These are phyloP conservation scores for Ips nitidus DNA, from an alignment of 1,140 invertebrate genomes.

Conservation along the genomic window DNA sequence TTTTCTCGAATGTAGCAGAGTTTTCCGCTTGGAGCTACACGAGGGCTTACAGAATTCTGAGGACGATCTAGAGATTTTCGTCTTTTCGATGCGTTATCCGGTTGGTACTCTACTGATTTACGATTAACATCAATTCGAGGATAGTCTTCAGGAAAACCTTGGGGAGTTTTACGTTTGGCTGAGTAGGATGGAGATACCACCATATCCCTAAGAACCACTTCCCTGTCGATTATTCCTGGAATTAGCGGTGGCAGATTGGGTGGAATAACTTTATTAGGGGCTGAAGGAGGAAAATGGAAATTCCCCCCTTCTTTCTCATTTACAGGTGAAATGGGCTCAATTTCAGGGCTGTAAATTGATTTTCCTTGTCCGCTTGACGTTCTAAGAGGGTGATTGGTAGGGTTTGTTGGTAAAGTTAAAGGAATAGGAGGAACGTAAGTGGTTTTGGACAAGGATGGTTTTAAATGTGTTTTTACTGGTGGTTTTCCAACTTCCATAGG, in stretches of 20 bases:
- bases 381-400: background rate
- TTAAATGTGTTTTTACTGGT: background rate
- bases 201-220: background rate
- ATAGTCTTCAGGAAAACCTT: background rate
- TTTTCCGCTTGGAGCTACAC: slow-evolving; percentile 36
- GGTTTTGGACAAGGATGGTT: slow-evolving; percentile 13
- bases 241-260: slow-evolving; percentile 1
- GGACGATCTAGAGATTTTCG: slow-evolving; percentile 27
- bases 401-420: slow-evolving; percentile 3
- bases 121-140: background rate
- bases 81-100: slow-evolving; percentile 4
- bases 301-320: background rate
- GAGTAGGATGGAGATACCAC: slow-evolving; percentile 2
- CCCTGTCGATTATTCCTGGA: background rate
- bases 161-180: slow-evolving; percentile 14
- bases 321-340: slow-evolving; percentile 31
- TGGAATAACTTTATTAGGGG: background rate
- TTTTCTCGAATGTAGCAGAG: slow-evolving; percentile 36
- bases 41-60: slow-evolving; percentile 13
- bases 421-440: slow-evolving; percentile 20
- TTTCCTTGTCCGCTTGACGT: background rate
- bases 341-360: slow-evolving; percentile 23
- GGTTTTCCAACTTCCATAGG: background rate
- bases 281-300: slow-evolving; percentile 19
- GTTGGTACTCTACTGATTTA: slow-evolving; percentile 1